Conservation (phyloP, 2,888 invertebrate species). For the Stenolophus ochropezus region DNA sequence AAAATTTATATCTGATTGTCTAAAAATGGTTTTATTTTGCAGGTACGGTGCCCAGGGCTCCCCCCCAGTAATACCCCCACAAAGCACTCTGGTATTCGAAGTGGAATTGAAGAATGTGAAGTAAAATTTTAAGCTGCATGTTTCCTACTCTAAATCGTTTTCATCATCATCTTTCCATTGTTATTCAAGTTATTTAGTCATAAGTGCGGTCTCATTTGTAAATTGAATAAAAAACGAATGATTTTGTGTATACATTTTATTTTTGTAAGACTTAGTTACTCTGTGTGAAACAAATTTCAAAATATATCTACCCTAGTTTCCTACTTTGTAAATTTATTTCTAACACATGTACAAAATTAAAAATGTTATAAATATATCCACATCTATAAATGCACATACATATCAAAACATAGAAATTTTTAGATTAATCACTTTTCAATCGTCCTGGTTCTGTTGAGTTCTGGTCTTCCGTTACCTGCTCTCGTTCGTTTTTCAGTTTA, state of each 20-base stretch:
- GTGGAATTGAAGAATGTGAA: slow-evolving; percentile 90
- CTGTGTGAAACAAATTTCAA: slow-evolving; percentile 23
- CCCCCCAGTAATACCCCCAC: slow-evolving; percentile 91
- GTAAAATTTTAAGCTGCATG: slow-evolving; percentile 72
- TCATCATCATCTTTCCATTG: slow-evolving; percentile 31
- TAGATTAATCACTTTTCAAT: slow-evolving; percentile 51
- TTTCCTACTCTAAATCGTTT: too few relatives aligned
- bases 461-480: slow-evolving; percentile 58
- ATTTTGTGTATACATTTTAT: slow-evolving; percentile 29
- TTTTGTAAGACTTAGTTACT: slow-evolving; percentile 32
- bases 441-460: slow-evolving; percentile 41
- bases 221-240: neutral
- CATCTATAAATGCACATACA: slow-evolving; percentile 24
- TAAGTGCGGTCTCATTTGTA: slow-evolving; percentile 20
- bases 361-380: slow-evolving; percentile 39
- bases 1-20: too few relatives aligned
- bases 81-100: slow-evolving; percentile 90
- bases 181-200: slow-evolving; percentile 46
- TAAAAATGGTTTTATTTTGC: slow-evolving; percentile 67
- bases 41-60: slow-evolving; percentile 86
- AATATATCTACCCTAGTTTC: slow-evolving; percentile 35
- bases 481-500: slow-evolving; percentile 61
- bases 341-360: slow-evolving; percentile 22
- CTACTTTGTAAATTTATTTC: neutral
- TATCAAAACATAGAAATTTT: neutral